These are phyloP conservation scores for Odontocerum albicorne DNA, from an alignment of 2,888 invertebrate species.

Conservation along the genomic window DNA sequence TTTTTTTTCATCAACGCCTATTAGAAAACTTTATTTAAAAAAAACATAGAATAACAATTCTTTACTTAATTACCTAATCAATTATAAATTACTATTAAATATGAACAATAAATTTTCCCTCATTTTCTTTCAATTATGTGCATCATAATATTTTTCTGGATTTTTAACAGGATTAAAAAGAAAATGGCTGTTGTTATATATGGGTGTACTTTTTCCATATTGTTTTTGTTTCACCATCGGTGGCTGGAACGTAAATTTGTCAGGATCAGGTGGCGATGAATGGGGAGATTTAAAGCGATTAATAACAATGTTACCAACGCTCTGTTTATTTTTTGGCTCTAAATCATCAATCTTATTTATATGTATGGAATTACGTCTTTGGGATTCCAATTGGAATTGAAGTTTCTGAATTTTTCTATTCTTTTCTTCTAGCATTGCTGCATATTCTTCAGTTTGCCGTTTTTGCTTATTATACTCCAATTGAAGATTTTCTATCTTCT, in stretches of 20 bases:
- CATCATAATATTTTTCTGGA: too few relatives aligned
- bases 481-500: constrained; percentile 51
- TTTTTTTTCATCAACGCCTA: too few relatives aligned
- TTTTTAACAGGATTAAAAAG: constrained; percentile 20
- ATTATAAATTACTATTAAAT: too few relatives aligned
- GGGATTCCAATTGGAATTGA: constrained; percentile 41
- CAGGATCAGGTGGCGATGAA: not conserved
- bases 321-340: constrained; percentile 42
- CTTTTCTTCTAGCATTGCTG: constrained; percentile 51
- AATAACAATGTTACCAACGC: constrained; percentile 51
- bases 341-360: constrained; percentile 37
- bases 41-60: too few relatives aligned
- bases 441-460: constrained; percentile 52
- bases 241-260: constrained; percentile 27
- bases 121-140: too few relatives aligned
- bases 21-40: too few relatives aligned
- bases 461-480: constrained; percentile 50
- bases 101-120: too few relatives aligned
- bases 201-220: not conserved
- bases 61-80: too few relatives aligned
- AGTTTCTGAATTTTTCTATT: constrained; percentile 53
- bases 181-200: constrained; percentile 9
- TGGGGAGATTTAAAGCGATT: constrained; percentile 40
- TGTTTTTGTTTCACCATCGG: constrained; percentile 9
- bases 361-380: constrained; percentile 25